Evolutionary conservation across 2,113 vertebrate species (phyloP), one percentile per base, ranked within the genome.

Genomic region (Megalops atlanticus): DNA sequence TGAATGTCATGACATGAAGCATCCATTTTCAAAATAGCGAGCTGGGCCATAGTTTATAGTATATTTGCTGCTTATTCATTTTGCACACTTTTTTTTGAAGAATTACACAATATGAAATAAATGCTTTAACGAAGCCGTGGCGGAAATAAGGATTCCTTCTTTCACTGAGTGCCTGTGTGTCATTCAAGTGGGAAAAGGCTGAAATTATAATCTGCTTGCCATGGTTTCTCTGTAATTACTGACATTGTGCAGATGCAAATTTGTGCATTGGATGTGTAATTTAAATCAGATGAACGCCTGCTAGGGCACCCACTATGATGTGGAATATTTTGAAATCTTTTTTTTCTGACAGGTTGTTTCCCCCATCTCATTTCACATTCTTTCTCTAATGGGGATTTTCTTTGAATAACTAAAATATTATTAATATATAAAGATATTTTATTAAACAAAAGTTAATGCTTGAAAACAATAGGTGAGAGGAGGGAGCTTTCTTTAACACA

Each of bases 181-280:
- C 83, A 87, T 78, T 82, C 74, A 84, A 33, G 21, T 39, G 21
- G 73, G 38, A 64, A 86, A 80, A 81, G 79, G 33, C 77, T 83
- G 75, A 79, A 86, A 87, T 85, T 86, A 85, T 72, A 77, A 86
- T 82, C 80, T 35, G 72, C 77, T 82, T 64, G 45, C 80, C 72
- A 77, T 76, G 74, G 74, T 75, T 79, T 70, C 82, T 84, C 77
- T 76, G 79, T 91, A 90, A 93, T 93, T 91, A 89, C 84, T 75
- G 71, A 88, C 85, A 88, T 87, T 89, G 88, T 87, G 81, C 77
- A 49, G 83, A 85, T 85, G 86, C 84, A 86, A 89, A 86, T 89
- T 85, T 85, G 38, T 38, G 14, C 76, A 76, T 45, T 73, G 78
- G 85, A 83, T 83, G 81, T 82, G 76, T 88, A 83, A 88, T 89